These are phyloP conservation scores for Bujurquina vittata DNA, from an alignment of 2,113 vertebrate genomes.

Conservation along the genomic window DNA sequence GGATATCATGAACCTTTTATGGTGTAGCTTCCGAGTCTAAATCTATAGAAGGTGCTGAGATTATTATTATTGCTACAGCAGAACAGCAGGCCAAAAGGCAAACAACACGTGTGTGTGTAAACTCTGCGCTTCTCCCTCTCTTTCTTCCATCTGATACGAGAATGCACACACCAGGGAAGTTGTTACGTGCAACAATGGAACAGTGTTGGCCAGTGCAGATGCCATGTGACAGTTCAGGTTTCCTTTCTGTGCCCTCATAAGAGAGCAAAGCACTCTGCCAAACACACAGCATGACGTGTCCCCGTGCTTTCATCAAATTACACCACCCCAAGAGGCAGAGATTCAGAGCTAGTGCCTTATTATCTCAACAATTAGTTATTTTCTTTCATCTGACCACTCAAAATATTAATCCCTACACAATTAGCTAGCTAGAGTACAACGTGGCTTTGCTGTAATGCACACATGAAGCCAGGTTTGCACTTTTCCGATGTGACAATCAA, in stretches of 20 bases:
- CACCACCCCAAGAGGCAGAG: constrained; percentile 47
- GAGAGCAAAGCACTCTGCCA: constrained; percentile 26
- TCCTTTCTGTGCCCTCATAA: constrained; percentile 14
- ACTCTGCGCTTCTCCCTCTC: not conserved
- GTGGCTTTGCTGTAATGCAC: not conserved
- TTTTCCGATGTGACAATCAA: not conserved
- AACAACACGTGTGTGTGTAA: not conserved
- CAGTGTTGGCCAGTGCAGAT: constrained; percentile 33
- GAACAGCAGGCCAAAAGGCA: not conserved
- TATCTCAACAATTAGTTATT: not conserved
- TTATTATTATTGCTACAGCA: not conserved
- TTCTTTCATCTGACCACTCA: not conserved
- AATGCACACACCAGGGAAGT: constrained; percentile 29
- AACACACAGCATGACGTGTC: constrained; percentile 52
- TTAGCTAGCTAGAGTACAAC: constrained; percentile 6
- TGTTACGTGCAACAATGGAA: constrained; percentile 42
- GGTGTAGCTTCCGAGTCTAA: not conserved
- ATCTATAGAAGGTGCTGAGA: not conserved
- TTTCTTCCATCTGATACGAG: constrained; percentile 20
- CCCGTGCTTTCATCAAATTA: constrained; percentile 60
- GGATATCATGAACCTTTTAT: not conserved
- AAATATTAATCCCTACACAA: constrained; percentile 6
- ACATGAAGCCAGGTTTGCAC: not conserved
- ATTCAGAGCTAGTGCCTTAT: not conserved
- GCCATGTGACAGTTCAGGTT: constrained; percentile 68